These are phyloP conservation scores for Peromyscus attwateri DNA, from an alignment of 2,797 vertebrate genomes.

Conservation along the genomic window DNA sequence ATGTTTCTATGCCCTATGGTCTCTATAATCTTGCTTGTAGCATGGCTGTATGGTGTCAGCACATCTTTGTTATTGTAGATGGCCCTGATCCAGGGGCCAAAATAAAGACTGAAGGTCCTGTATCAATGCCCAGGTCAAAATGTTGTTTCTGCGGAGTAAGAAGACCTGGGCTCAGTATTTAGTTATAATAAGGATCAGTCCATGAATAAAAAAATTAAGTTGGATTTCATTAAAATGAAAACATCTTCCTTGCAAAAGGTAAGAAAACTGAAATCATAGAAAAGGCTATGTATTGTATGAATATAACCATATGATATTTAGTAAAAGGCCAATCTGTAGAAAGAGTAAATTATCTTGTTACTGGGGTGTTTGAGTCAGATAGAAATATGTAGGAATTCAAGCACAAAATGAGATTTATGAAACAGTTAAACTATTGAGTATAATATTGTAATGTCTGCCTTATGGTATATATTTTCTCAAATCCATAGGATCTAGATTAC, in stretches of 20 bases:
- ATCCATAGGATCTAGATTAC: background rate
- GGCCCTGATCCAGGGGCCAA: background rate
- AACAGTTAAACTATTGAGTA: background rate
- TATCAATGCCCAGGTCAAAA: background rate
- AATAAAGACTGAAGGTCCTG: background rate
- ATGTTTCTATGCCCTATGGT: background rate
- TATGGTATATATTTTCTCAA: background rate
- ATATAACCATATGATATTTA: background rate
- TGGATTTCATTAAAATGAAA: background rate
- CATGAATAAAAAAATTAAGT: background rate
- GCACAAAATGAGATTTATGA: background rate
- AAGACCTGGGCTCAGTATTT: background rate
- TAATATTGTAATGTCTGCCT: background rate
- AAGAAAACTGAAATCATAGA: background rate
- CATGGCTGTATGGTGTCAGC: background rate
- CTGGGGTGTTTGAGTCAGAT: background rate
- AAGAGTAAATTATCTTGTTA: background rate
- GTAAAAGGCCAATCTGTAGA: background rate
- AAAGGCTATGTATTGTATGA: background rate
- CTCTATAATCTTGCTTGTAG: background rate
- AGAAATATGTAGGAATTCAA: background rate
- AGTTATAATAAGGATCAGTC: background rate
- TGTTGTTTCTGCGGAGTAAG: background rate
- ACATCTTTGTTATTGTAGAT: background rate
- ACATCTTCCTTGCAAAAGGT: background rate